Conservation (phyloP, 2,797 vertebrate genomes). For the Crossoptilon crossoptilon region DNA sequence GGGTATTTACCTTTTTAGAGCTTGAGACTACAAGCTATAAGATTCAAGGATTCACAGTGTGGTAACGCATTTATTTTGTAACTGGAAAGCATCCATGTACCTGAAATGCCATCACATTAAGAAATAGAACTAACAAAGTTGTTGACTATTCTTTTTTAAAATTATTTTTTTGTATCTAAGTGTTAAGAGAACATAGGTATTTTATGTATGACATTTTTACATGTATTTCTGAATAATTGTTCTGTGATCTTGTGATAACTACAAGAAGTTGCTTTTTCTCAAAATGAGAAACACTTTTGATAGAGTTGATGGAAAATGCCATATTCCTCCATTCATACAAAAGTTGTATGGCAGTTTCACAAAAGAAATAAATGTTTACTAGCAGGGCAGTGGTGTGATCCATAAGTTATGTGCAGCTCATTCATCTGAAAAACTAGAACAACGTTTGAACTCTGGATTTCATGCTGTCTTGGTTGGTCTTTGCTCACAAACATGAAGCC, state of each 20-base stretch:
- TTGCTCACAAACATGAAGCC: background rate
- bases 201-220: background rate
- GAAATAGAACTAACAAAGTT: background rate
- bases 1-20: background rate
- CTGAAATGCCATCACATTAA: background rate
- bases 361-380: background rate
- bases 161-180: background rate
- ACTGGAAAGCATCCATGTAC: background rate
- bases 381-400: background rate
- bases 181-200: background rate
- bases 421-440: constrained; percentile 23
- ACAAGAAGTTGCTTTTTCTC: background rate
- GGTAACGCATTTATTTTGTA: background rate
- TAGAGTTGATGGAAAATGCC: background rate
- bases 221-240: background rate
- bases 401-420: background rate
- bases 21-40: background rate
- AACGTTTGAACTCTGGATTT: constrained; percentile 24
- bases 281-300: background rate
- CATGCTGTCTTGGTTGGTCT: background rate
- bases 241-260: background rate
- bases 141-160: background rate
- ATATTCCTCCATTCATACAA: background rate
- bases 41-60: background rate
- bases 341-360: background rate